phyloP scores from a whole-genome alignment of 2,797 vertebrate species.

The Pelodytes ibericus region DNA sequence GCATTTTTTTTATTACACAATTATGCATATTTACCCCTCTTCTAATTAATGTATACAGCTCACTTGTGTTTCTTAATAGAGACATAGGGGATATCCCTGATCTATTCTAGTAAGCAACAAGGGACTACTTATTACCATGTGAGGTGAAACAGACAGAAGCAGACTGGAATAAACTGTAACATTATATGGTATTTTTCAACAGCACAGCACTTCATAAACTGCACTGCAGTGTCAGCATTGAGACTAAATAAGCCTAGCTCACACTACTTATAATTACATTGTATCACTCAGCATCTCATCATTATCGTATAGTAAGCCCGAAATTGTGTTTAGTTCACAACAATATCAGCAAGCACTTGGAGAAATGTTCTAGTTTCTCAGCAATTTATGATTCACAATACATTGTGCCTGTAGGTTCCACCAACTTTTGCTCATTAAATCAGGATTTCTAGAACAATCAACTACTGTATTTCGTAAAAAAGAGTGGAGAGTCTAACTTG shows the following conservation, averaged over 20 bases:
- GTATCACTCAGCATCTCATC: conserved; percentile 21
- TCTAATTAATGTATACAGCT: conserved; percentile 8
- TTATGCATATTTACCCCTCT: conserved; percentile 23
- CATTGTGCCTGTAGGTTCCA: no score
- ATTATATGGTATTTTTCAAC: conserved; percentile 19
- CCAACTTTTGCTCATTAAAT: no score
- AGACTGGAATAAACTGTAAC: neutral
- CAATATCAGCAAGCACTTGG: conserved; percentile 4
- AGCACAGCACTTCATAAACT: neutral
- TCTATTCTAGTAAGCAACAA: conserved; percentile 19
- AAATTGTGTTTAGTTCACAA: conserved; percentile 14
- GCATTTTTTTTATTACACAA: conserved; percentile 1
- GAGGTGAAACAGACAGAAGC: conserved; percentile 13
- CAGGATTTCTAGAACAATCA: no score
- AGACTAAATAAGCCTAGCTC: conserved; percentile 17
- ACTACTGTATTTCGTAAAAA: no score
- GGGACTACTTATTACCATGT: conserved; percentile 24
- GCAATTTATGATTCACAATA: no score
- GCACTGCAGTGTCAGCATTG: conserved; percentile 37
- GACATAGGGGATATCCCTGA: conserved; percentile 15
- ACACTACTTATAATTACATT: conserved; percentile 30
- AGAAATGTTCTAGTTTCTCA: neutral
- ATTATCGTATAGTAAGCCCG: conserved; percentile 17
- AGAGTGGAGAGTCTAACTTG: no score
- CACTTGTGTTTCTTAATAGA: conserved; percentile 21